phyloP scores from a whole-genome alignment of 2,888 invertebrate species.

The Conchocele bisecta region DNA sequence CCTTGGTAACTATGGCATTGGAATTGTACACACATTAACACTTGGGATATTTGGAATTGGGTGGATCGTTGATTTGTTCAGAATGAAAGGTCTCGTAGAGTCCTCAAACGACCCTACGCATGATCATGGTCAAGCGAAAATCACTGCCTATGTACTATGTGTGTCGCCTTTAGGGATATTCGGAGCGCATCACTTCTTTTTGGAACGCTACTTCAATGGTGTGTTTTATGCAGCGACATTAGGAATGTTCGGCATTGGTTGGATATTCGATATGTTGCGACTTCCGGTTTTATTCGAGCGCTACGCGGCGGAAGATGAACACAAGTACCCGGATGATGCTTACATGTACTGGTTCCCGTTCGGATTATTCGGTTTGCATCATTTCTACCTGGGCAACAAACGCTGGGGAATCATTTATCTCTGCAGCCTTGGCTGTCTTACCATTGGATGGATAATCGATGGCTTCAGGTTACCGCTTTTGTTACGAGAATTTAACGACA shows the following conservation, averaged over 20 bases:
- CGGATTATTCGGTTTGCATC: slow-evolving; percentile 59
- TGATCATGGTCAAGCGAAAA: slow-evolving; percentile 54
- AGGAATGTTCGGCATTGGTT: slow-evolving; percentile 54
- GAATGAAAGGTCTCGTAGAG: slow-evolving; percentile 53
- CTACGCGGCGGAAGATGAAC: slow-evolving; percentile 56
- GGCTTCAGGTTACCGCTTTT: slow-evolving; percentile 41
- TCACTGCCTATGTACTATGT: slow-evolving; percentile 53
- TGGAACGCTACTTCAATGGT: slow-evolving; percentile 51
- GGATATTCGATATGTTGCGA: slow-evolving; percentile 53
- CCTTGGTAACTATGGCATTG: slow-evolving; percentile 51
- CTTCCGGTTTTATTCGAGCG: slow-evolving; percentile 55
- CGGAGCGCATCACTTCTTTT: slow-evolving; percentile 54
- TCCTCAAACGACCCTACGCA: slow-evolving; percentile 52
- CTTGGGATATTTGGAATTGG: slow-evolving; percentile 54
- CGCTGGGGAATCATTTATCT: slow-evolving; percentile 58
- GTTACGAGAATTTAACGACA: slow-evolving; percentile 48
- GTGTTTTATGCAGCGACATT: slow-evolving; percentile 47
- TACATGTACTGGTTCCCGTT: slow-evolving; percentile 59
- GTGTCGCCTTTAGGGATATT: slow-evolving; percentile 52
- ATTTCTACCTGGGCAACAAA: slow-evolving; percentile 55
- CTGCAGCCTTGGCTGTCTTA: slow-evolving; percentile 53
- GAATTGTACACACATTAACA: slow-evolving; percentile 50
- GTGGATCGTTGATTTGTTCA: slow-evolving; percentile 50
- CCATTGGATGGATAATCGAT: slow-evolving; percentile 59
- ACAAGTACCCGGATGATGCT: slow-evolving; percentile 61